Evolutionary conservation across 2,113 vertebrate species (phyloP).

Genomic region (Parotia lawesii): DNA sequence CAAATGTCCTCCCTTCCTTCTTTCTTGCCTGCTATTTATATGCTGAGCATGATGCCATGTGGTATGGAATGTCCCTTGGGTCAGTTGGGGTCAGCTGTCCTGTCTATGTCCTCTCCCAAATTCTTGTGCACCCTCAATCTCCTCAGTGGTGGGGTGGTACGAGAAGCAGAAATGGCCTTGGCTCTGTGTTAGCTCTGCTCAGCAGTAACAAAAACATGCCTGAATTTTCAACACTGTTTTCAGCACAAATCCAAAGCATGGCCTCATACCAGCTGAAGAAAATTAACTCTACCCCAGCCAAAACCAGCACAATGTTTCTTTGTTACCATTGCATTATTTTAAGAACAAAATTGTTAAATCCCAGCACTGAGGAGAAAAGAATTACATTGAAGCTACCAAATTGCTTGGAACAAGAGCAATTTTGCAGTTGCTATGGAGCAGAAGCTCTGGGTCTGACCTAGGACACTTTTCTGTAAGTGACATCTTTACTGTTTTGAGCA

Average conservation of each 20-base stretch:
- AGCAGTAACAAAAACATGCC: not conserved
- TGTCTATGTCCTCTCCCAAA: not conserved
- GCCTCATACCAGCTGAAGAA: not conserved
- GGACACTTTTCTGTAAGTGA: not conserved
- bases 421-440: not conserved
- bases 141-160: not conserved
- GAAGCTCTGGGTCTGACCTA: not conserved
- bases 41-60: too few relatives aligned
- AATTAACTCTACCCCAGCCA: not conserved
- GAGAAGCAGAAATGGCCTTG: not conserved
- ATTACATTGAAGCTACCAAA: not conserved
- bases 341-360: not conserved
- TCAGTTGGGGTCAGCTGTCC: not conserved
- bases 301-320: not conserved
- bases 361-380: not conserved
- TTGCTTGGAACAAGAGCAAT: not conserved
- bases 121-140: not conserved
- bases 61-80: not conserved
- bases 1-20: not conserved
- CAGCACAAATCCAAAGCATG: not conserved
- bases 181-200: not conserved
- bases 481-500: not conserved
- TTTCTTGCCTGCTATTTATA: fast-evolving
- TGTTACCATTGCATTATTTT: not conserved
- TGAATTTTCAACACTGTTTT: not conserved